Evolutionary conservation across 2,888 invertebrate genomes (phyloP), one percentile per base, ranked within the genome.

Genomic region (Deilephila porcellus): DNA sequence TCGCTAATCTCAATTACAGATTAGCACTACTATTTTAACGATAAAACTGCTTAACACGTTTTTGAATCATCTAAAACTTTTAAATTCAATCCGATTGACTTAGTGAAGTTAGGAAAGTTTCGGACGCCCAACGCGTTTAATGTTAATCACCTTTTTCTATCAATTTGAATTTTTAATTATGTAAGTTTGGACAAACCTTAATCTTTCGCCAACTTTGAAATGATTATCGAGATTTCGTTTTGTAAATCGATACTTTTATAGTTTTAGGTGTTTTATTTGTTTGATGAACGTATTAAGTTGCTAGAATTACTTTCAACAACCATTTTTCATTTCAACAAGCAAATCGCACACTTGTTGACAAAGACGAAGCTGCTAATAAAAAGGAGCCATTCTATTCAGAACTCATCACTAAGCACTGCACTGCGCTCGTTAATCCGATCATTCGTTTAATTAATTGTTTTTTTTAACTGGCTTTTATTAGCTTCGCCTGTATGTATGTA

Each of bases 21-120:
- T 64, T 20, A 64, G 4, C 45, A 20, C 11, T 64, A 37, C 19
- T 62, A 19, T 63, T 62, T 37, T 20, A 64, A 45, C 64, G 64
- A 20, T 37, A 19, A 45, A 64, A 64, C 11, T 45, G 45, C 20
- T 20, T 64, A 64, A 45, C 37, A 37, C 19, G 20, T 20, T 53
- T 25, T 60, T 37, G 17, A 71, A 62, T 19, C 6, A 34, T 25
- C 34, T 56, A 5, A 64, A 72, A 63, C 72, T 72, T 72, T 45
- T 7, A 60, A 63, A 63, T 62, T 64, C 25, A 64, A 72, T 72
- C 34, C 34, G 5, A 59, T 45, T 56, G 63, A 32, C n/a, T 56
- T 52, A 60, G 20, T n/a, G 60, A 72, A 64, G 32, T 72, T 63
- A 29, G 60, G 2, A 45, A 45, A 45, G 56, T n/a, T 63, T 29